Base-by-base conservation (phyloP, 2,888 invertebrate species). In the Syrista parreyssii region DNA sequence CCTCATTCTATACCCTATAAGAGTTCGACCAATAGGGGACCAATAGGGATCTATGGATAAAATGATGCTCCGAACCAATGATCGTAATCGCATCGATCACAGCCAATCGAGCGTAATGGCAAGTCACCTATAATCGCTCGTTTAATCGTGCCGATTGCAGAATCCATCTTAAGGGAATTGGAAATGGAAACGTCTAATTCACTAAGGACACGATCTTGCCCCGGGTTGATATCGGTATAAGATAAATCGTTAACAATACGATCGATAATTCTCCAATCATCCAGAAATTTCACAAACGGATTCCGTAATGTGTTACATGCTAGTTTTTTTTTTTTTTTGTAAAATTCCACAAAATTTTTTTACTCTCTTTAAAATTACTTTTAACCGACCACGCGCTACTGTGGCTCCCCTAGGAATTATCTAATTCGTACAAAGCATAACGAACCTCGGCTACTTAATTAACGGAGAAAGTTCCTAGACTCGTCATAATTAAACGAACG, bases 391-490 rank as follows among this genome's bases (percentile, higher is more conserved):
- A 55, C 23, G 23, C 23, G 9, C 23, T 6, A 55, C 6, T 1
- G 0, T 9, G 23, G 23, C 15, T 55, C 9, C 55, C 2, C 23
- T 55, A 15, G 55, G 55, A 55, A 23, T 55, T 23, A 55, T 55
- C 55, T 9, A 55, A 55, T 55, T 55, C 23, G 23, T 55, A 55
- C 55, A 71, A 71, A n/a, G 55, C 77, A 73, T 84, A 83, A 85
- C 79, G 83, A 80, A 82, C 81, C 81, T 85, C 82, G 81, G 82
- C 80, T 82, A 75, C 76, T 79, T 84, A 85, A 85, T 85, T 84
- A 83, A 84, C 79, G 82, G 86, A 83, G 87, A 88, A 88, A 88
- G 87, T 86, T 79, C 78, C 76, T 75, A 80, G 68, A 80, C 79
- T 81, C 78, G 79, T 75, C 68, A 79, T 81, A 84, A 82, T 83